phyloP scores from a whole-genome alignment of 2,888 invertebrate genomes.

The Spodoptera picta region DNA sequence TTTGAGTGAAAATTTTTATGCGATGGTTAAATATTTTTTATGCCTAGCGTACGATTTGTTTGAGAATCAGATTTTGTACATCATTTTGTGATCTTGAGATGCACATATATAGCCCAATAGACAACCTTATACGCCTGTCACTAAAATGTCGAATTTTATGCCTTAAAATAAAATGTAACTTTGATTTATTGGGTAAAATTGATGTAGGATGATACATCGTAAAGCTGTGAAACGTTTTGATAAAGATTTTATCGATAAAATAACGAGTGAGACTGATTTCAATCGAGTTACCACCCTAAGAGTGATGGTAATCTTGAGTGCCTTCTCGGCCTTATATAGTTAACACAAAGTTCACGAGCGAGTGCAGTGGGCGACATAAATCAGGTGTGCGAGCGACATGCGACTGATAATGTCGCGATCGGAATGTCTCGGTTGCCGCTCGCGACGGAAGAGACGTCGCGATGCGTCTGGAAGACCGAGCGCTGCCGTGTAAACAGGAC shows the following conservation, averaged over 20 bases:
- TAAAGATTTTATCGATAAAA: not conserved
- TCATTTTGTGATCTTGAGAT: no score
- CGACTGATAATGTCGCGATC: conserved; percentile 74
- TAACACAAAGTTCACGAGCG: conserved; percentile 48
- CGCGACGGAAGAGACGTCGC: conserved; percentile 66
- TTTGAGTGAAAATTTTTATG: no score
- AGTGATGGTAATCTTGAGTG: conserved; percentile 17
- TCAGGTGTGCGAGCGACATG: conserved; percentile 73
- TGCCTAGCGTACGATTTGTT: no score
- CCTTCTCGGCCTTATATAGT: conserved; percentile 34
- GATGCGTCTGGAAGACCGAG: conserved; percentile 46
- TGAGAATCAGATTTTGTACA: no score
- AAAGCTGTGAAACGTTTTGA: no score
- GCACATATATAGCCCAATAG: no score
- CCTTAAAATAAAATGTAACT: no score
- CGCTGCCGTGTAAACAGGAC: conserved; percentile 36
- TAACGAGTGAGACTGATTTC: conserved; percentile 7
- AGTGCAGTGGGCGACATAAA: conserved; percentile 64
- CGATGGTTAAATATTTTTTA: no score
- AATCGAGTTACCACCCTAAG: conserved; percentile 6
- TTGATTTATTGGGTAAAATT: no score
- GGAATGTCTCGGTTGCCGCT: conserved; percentile 66
- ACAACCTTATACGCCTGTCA: no score
- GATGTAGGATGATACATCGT: no score
- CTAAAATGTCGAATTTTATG: no score